Base-by-base conservation (phyloP, 2,113 vertebrate genomes). In the Uria lomvia region DNA sequence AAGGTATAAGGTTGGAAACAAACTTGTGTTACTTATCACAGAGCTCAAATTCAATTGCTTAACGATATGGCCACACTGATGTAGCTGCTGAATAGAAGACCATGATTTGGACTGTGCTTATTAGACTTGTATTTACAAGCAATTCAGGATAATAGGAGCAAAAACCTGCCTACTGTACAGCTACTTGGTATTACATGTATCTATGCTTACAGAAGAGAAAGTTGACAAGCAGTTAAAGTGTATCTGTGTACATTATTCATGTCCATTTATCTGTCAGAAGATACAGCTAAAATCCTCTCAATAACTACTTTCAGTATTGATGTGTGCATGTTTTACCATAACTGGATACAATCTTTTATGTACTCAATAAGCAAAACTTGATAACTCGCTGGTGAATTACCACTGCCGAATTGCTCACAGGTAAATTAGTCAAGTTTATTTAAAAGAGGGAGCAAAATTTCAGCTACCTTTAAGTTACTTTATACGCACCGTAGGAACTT, bases 231-330 rank as follows among this genome's bases (percentile, higher is more conserved):
- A 91, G 63, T 55, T 62, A 74, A 73, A 90, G 55, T 19, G 3
- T 83, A 86, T 58, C 52, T 74, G 42, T 87, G 71, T 95, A 68
- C 90, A 94, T 97, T 93, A 96, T 91, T 96, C 59, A 93, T 87
- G 66, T 52, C 75, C 85, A 67, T 91, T 91, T 88, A 62, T 70
- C 84, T 87, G 89, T 73, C 93, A 94, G 76, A 55, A 96, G 91
- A 86, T 63, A 71, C 42, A 91, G 83, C 52, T 91, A 70, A 94
- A 94, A 80, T 76, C 50, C 50, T 72, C 85, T 85, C 1, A 0
- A 77, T 66, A 90, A 75, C 45, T 12, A 17, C 86, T 79, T 94
- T 73, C 62, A 79, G 16, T 95, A 95, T 96, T 76, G 92, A 96
- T 91, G 49, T 4, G 14, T 78, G 59, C 52, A 34, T 87, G 24